Conservation (phyloP, 2,888 invertebrate species). For the Nymphalis urticae region DNA sequence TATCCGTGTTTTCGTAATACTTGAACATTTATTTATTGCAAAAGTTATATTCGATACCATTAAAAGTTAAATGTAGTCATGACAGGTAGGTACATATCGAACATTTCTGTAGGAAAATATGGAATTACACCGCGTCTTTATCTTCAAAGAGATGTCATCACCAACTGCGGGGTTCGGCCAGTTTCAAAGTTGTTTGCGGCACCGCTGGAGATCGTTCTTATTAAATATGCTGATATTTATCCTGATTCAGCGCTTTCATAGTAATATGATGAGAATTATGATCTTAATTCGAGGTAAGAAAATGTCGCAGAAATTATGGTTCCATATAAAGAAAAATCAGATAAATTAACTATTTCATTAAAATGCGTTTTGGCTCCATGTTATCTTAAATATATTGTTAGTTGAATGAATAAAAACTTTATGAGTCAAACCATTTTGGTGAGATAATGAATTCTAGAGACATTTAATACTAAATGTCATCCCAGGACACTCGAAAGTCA, state of each 20-base stretch:
- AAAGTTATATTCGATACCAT: slow-evolving; percentile 60
- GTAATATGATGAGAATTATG: slow-evolving; percentile 56
- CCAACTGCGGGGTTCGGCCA: slow-evolving; percentile 70
- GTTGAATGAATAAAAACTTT: too few relatives aligned
- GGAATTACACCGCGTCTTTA: slow-evolving; percentile 79
- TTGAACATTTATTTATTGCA: slow-evolving; percentile 35
- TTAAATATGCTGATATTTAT: slow-evolving; percentile 69
- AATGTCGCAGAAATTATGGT: slow-evolving; percentile 13
- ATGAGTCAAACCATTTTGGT: too few relatives aligned
- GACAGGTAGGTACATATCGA: slow-evolving; percentile 70
- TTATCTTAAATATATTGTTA: neutral
- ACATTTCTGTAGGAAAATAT: slow-evolving; percentile 73
- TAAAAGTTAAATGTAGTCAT: slow-evolving; percentile 73
- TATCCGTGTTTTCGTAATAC: neutral
- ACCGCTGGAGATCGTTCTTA: slow-evolving; percentile 64
- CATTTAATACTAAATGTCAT: too few relatives aligned
- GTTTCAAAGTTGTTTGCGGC: slow-evolving; percentile 75
- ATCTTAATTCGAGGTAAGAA: slow-evolving; percentile 50
- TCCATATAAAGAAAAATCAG: neutral
- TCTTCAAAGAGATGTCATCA: slow-evolving; percentile 81
- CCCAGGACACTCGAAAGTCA: too few relatives aligned
- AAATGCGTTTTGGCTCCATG: too few relatives aligned
- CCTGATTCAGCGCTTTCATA: slow-evolving; percentile 51
- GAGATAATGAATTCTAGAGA: too few relatives aligned
- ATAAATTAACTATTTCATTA: neutral